Percentiles rank a stretch among this genome's conserved stretches.
Evolutionary conservation across 64 coral and sea anemone species (phyloP).

Genomic region (Montipora cactus): DNA sequence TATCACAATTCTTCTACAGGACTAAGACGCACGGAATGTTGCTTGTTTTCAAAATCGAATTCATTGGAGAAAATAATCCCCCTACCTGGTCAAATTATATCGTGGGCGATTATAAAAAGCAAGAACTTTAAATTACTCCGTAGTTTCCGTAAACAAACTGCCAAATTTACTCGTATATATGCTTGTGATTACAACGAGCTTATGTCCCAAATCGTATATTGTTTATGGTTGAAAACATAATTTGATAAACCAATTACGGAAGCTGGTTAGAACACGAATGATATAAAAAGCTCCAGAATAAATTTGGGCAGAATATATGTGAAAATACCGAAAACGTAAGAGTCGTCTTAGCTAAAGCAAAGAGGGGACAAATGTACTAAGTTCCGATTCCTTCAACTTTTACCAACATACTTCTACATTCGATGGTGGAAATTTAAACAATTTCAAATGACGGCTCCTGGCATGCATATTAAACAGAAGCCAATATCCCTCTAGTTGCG

Average conservation of each 20-base stretch:
- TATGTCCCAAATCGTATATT: not conserved
- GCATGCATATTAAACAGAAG: no score
- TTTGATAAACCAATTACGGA: not conserved
- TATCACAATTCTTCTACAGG: not conserved
- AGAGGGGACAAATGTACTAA: no score
- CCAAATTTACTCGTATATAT: no score
- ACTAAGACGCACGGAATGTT: not conserved
- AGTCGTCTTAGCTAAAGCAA: not conserved
- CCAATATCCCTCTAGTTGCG: no score
- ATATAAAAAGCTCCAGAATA: not conserved
- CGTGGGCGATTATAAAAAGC: not conserved
- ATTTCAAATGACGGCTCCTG: no score
- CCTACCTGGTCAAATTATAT: not conserved
- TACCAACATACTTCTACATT: no score
- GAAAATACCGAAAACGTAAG: not conserved
- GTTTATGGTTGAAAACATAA: not conserved
- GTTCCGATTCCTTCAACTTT: no score
- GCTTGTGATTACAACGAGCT: not conserved
- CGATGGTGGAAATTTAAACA: no score
- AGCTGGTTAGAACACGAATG: not conserved
- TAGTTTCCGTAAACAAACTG: not conserved
- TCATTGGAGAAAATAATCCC: not conserved
- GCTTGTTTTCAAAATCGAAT: not conserved
- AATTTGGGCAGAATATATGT: not conserved
- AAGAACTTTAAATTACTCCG: not conserved